Conservation (phyloP, 2,888 invertebrate genomes). For the Chrysina gloriosa region DNA sequence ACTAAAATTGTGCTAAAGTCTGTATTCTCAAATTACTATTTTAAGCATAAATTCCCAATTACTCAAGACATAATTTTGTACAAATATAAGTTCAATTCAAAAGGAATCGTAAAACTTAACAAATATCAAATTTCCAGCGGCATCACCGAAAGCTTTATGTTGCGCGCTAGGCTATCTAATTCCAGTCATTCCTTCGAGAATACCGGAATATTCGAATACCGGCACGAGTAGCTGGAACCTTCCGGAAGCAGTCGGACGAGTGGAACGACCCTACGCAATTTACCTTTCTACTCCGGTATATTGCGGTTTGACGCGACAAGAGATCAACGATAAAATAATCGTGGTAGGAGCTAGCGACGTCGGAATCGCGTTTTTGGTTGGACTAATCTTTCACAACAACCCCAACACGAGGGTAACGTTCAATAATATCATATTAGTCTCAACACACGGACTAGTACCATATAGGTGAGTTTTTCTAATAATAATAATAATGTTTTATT, state of each 20-base stretch:
- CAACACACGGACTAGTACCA: conserved; percentile 71
- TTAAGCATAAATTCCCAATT: too few relatives aligned
- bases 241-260: conserved; percentile 43
- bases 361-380: conserved; percentile 73
- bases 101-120: neutral
- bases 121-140: neutral
- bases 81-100: too few relatives aligned
- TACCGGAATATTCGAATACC: conserved; percentile 47
- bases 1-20: too few relatives aligned
- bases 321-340: conserved; percentile 72
- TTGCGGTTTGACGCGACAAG: conserved; percentile 65
- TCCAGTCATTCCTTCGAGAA: conserved; percentile 55
- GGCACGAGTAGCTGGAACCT: conserved; percentile 41
- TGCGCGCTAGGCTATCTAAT: conserved; percentile 54
- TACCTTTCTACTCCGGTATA: conserved; percentile 69
- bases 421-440: conserved; percentile 77
- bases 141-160: conserved; percentile 48
- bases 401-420: conserved; percentile 68
- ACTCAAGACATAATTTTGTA: too few relatives aligned
- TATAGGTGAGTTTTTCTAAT: conserved; percentile 53
- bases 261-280: conserved; percentile 64
- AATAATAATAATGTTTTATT: too few relatives aligned
- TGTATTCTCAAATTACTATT: too few relatives aligned
- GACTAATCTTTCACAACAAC: conserved; percentile 68
- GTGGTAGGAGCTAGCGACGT: conserved; percentile 76